Conservation (phyloP, 2,888 invertebrate genomes). For the Lycia hirtaria region DNA sequence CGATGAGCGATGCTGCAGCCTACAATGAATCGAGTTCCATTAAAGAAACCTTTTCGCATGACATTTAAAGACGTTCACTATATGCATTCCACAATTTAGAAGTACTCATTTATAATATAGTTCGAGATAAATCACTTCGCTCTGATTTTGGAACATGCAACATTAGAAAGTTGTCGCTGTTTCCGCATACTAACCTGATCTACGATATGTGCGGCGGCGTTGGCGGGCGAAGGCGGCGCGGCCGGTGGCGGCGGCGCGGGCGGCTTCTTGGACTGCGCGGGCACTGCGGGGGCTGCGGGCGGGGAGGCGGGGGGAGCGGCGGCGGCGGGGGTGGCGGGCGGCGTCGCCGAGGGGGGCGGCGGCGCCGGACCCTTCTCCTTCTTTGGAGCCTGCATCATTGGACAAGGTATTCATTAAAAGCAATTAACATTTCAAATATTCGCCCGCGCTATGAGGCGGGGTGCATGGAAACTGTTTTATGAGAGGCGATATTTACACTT, state of each 20-base stretch:
- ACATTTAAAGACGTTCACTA: no score
- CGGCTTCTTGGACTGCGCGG: conserved; percentile 64
- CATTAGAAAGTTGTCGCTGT: no score
- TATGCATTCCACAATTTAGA: no score
- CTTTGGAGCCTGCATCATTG: conserved; percentile 87
- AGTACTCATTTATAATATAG: no score
- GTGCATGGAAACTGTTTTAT: no score
- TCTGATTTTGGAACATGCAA: no score
- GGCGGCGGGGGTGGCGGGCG: conserved; percentile 43
- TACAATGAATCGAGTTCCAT: no score
- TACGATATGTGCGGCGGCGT: conserved; percentile 47
- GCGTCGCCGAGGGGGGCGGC: conserved; percentile 77
- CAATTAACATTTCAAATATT: background rate
- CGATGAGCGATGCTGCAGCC: no score
- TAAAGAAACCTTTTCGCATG: no score
- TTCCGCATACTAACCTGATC: conserved; percentile 39
- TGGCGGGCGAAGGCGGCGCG: conserved; percentile 38
- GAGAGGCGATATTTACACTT: no score
- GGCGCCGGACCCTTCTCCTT: conserved; percentile 94
- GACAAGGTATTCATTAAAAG: background rate
- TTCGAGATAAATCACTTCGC: no score
- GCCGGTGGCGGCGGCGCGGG: conserved; percentile 87
- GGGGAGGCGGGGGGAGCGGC: conserved; percentile 47
- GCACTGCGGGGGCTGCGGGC: conserved; percentile 39
- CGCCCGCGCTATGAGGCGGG: no score